Percentiles rank a stretch among this genome's conserved stretches.
These are phyloP conservation scores for Artibeus lituratus DNA, from an alignment of 2,797 vertebrate genomes.

Conservation along the genomic window DNA sequence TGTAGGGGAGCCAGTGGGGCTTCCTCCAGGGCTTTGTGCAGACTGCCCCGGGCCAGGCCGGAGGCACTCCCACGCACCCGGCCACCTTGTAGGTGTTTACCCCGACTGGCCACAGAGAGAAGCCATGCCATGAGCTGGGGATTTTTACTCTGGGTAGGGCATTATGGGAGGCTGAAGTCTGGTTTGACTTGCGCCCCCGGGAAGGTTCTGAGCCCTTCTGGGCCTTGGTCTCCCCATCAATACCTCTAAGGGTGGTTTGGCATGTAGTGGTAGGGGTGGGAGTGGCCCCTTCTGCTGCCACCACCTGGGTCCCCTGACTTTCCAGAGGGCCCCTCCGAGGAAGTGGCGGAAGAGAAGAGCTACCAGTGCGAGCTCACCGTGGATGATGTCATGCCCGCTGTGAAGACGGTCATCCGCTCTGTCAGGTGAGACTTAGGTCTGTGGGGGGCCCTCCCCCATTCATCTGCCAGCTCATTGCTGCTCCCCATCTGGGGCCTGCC, in stretches of 20 bases:
- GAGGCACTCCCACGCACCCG: not conserved
- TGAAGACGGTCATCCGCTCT: slow-evolving; percentile 95
- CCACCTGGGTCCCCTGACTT: not conserved
- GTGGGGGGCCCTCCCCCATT: not conserved
- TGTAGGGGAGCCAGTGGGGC: not conserved
- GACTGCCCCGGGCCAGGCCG: not conserved
- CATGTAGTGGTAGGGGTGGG: not conserved
- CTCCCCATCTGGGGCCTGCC: slow-evolving; percentile 47
- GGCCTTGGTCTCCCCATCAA: not conserved
- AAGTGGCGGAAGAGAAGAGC: slow-evolving; percentile 91
- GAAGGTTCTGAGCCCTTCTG: not conserved
- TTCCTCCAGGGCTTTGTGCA: not conserved
- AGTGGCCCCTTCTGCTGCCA: not conserved
- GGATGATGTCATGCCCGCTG: slow-evolving; percentile 96
- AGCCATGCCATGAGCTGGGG: too few relatives aligned
- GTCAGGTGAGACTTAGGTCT: slow-evolving; percentile 87
- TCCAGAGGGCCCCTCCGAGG: slow-evolving; percentile 90
- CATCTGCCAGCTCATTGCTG: not conserved
- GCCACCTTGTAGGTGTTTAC: not conserved
- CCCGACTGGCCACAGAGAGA: not conserved
- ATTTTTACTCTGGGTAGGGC: not conserved
- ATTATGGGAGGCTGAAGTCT: not conserved
- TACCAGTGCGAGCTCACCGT: slow-evolving; percentile 92
- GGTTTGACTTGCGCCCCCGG: not conserved
- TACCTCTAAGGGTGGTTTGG: not conserved